Evolutionary conservation across 2,888 invertebrate genomes (phyloP).

Genomic region (Aromia moschata): DNA sequence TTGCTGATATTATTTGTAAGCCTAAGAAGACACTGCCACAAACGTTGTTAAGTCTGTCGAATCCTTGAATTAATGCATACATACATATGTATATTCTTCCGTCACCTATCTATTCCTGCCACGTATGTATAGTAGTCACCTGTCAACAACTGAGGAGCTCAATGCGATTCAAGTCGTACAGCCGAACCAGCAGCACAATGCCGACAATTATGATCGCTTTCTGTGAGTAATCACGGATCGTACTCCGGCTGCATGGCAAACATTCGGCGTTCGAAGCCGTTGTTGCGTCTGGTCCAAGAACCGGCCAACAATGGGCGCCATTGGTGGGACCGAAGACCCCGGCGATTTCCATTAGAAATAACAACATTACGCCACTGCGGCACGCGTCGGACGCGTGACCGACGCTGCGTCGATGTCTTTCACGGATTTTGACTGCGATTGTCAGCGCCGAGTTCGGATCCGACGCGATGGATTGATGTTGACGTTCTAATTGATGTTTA

Average conservation of each 20-base stretch:
- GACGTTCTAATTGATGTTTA: constrained; percentile 26
- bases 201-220: constrained; percentile 6
- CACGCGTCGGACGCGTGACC: constrained; percentile 41
- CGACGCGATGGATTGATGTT: constrained; percentile 25
- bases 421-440: constrained; percentile 23
- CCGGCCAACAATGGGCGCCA: constrained; percentile 37
- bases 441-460: constrained; percentile 26
- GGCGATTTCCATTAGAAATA: constrained; percentile 25
- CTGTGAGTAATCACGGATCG: constrained; percentile 12
- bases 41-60: too few relatives aligned
- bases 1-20: too few relatives aligned
- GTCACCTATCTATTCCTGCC: too few relatives aligned
- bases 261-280: constrained; percentile 22
- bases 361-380: constrained; percentile 22
- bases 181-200: background rate
- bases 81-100: too few relatives aligned
- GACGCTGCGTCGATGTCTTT: constrained; percentile 29
- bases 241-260: constrained; percentile 21
- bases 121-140: too few relatives aligned
- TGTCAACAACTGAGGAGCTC: too few relatives aligned
- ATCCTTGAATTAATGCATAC: too few relatives aligned
- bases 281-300: constrained; percentile 34
- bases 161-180: background rate
- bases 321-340: constrained; percentile 40
- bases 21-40: too few relatives aligned